A percentile compares a stretch with the other conserved stretches of the same genome.
phyloP scores from a whole-genome alignment of 2,888 invertebrate genomes.

The Drosophila crucigera region DNA sequence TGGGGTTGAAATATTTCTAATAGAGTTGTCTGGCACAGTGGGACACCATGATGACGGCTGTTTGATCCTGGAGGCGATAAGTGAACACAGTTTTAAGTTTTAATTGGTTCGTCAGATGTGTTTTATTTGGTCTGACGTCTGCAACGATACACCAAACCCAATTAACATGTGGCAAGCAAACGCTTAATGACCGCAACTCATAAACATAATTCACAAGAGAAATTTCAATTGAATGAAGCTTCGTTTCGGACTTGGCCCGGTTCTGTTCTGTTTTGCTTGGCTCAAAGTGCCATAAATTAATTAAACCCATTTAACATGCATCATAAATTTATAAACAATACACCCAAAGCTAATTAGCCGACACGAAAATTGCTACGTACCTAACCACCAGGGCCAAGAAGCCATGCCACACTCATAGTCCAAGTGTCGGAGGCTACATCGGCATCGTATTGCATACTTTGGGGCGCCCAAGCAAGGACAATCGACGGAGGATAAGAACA shows the following conservation, averaged over 20 bases:
- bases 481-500: slow-evolving; percentile 23
- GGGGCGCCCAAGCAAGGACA: slow-evolving; percentile 16
- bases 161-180: slow-evolving; percentile 47
- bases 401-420: slow-evolving; percentile 41
- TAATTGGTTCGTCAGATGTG: slow-evolving; percentile 49
- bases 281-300: slow-evolving; percentile 78
- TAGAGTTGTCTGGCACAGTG: slow-evolving; percentile 68
- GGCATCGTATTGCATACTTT: slow-evolving; percentile 58
- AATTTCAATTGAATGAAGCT: slow-evolving; percentile 74
- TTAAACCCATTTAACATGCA: slow-evolving; percentile 82
- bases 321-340: slow-evolving; percentile 82
- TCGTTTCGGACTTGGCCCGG: slow-evolving; percentile 19
- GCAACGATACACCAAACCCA: slow-evolving; percentile 12
- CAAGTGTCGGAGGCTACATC: slow-evolving; percentile 39
- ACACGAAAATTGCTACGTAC: slow-evolving; percentile 76
- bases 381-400: slow-evolving; percentile 34
- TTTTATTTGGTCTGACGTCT: slow-evolving; percentile 12
- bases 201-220: slow-evolving; percentile 64
- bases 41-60: slow-evolving; percentile 34
- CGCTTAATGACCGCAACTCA: slow-evolving; percentile 38
- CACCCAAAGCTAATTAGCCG: slow-evolving; percentile 81
- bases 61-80: slow-evolving; percentile 64
- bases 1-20: slow-evolving; percentile 46
- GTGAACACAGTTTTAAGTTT: slow-evolving; percentile 55
- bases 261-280: slow-evolving; percentile 10